These are phyloP conservation scores for Oopsacas minuta DNA, from an alignment of 37 sponge, comb jelly and placozoan species.

Conservation along the genomic window DNA sequence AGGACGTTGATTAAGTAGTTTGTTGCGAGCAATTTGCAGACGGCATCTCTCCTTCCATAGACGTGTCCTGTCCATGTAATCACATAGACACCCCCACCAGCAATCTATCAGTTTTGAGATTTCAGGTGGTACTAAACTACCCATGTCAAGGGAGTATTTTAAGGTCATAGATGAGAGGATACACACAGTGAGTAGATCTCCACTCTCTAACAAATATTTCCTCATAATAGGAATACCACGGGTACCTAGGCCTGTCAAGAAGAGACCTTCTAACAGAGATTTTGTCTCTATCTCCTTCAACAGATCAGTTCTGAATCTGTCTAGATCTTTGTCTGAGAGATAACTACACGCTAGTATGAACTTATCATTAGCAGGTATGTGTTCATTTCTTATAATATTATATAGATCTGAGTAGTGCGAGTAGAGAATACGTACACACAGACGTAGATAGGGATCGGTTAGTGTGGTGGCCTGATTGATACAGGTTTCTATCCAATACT, in stretches of 20 bases:
- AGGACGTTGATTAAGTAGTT: background rate
- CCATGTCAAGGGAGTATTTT: background rate
- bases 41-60: slow-evolving; percentile 2
- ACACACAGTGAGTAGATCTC: background rate
- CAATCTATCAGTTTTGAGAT: background rate
- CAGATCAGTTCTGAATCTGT: background rate
- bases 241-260: background rate
- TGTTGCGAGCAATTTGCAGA: background rate
- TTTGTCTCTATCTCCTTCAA: background rate
- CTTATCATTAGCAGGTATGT: background rate
- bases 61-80: background rate
- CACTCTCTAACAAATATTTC: background rate
- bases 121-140: background rate
- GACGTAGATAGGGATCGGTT: background rate
- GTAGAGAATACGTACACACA: background rate
- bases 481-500: slow-evolving; percentile 1
- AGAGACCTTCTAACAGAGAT: background rate
- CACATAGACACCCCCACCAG: background rate
- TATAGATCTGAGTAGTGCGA: background rate
- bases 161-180: background rate
- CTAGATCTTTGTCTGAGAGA: background rate
- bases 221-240: background rate
- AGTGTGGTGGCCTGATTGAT: background rate
- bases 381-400: background rate
- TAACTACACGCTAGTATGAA: background rate